Evolutionary conservation across 2,888 invertebrate genomes (phyloP).

Genomic region (Lagria hirta): DNA sequence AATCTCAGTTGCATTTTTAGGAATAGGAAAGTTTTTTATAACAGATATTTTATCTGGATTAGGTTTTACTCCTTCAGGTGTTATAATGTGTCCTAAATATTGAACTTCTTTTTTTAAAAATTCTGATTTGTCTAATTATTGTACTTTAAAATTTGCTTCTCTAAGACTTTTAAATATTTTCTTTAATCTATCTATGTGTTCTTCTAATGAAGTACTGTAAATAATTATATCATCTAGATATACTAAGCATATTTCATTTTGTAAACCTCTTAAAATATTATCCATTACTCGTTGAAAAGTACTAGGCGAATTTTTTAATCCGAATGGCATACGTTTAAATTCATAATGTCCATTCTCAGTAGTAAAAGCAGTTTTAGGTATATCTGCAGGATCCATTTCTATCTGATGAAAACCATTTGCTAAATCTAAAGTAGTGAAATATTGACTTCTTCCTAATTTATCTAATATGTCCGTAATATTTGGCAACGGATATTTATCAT

Average conservation of each 20-base stretch:
- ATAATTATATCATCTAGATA: conserved; percentile 36
- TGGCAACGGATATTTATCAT: conserved; percentile 29
- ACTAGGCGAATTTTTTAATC: conserved; percentile 33
- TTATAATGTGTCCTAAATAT: conserved; percentile 28
- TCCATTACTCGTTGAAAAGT: conserved; percentile 37
- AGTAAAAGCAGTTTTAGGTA: conserved; percentile 29
- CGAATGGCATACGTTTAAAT: conserved; percentile 35
- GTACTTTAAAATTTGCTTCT: conserved; percentile 30
- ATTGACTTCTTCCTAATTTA: conserved; percentile 24
- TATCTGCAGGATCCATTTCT: conserved; percentile 22
- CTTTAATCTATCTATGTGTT: conserved; percentile 27
- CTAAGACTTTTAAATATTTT: conserved; percentile 27
- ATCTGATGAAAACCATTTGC: conserved; percentile 31
- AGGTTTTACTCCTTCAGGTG: conserved; percentile 28
- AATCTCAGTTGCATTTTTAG: conserved; percentile 26
- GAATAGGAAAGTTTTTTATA: conserved; percentile 26
- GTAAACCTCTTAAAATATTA: conserved; percentile 29
- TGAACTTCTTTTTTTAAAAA: conserved; percentile 27
- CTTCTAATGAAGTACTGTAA: conserved; percentile 21
- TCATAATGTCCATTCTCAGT: conserved; percentile 26
- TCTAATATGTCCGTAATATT: conserved; percentile 30
- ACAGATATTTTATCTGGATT: conserved; percentile 30
- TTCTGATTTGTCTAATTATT: conserved; percentile 29
- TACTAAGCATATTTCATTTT: conserved; percentile 29
- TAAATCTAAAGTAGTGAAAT: conserved; percentile 28